Conservation (phyloP, 2,888 invertebrate genomes). For the Mystacides longicornis region DNA sequence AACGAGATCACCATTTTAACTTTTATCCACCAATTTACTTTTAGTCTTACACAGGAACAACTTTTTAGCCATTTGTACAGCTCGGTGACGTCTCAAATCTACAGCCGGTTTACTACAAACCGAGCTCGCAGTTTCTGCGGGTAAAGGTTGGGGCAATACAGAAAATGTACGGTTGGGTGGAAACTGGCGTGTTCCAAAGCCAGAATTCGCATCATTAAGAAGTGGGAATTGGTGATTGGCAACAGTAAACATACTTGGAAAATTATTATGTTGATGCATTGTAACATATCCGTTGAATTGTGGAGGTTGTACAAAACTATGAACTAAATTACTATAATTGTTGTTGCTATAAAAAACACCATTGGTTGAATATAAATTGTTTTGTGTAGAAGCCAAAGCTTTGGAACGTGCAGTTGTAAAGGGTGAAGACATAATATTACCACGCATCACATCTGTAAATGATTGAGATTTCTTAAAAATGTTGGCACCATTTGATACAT, state of each 20-base stretch:
- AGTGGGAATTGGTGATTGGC: too few species aligned
- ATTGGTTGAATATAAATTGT: not conserved
- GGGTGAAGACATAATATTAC: too few species aligned
- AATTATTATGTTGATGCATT: too few species aligned
- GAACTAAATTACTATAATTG: not conserved
- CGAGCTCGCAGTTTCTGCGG: not conserved
- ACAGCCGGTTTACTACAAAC: not conserved
- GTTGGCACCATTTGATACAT: not conserved
- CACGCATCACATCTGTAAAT: not conserved
- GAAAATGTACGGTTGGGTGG: too few species aligned
- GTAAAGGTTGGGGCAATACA: not conserved
- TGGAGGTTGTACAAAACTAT: too few species aligned
- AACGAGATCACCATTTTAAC: too few species aligned
- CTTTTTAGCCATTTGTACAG: slow-evolving; percentile 13
- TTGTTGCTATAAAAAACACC: slow-evolving; percentile 2
- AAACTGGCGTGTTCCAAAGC: too few species aligned
- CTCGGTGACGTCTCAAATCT: slow-evolving; percentile 7
- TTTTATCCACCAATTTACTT: slow-evolving; percentile 8
- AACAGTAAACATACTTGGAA: too few species aligned
- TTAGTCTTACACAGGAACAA: slow-evolving; percentile 15
- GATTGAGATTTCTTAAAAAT: not conserved
- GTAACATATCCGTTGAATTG: too few species aligned
- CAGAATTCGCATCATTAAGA: too few species aligned
- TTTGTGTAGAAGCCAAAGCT: not conserved
- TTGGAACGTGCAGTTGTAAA: too few species aligned